Evolutionary conservation across 2,113 vertebrate genomes (phyloP), one percentile per base, ranked within the genome.

Genomic region (Capreolus pygargus): DNA sequence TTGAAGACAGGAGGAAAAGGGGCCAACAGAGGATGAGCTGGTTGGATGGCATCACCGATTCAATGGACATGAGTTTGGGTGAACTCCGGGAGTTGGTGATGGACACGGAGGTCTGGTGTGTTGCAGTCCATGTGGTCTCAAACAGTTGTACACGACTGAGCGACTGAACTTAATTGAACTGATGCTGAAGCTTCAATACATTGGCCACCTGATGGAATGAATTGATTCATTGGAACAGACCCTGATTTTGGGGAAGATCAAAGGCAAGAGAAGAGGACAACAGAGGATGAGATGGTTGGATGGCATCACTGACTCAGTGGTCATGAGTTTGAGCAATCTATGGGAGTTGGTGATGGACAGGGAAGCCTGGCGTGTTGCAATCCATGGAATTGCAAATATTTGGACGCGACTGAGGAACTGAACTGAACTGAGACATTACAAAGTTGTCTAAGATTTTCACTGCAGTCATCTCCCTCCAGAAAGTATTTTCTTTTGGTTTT

Each of bases 341-440:
- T 70, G n/a, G 64, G 64, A 70, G n/a, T 3, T 70, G n/a, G 1
- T 70, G 64, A 36, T 36, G 64, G 17, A 70, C 4, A 70, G 64
- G 64, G 64, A 70, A 70, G 17, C n/a, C n/a, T 70, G 64, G 1
- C 10, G 19, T 70, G 64, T 70, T 21, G n/a, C n/a, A 36, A 21
- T 19, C 64, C n/a, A 70, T 1, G n/a, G n/a, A n/a, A 9, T 36
- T 0, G 0, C 9, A 70, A 70, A 39, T 39, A 70, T 70, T 23
- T 70, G 67, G 16, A 70, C 67, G 36, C 2, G 9, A 23, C n/a
- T 36, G 64, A 70, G 9, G 67, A 70, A 23, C 36, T 70, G n/a
- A 70, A 70, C 67, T 70, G n/a, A 70, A 39, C n/a, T 39, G 67
- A 55, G 19, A 89, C 57, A 45, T 67, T 85, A 64, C 45, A 67